Evolutionary conservation across 2,113 vertebrate species (phyloP).

Genomic region (Cavia aperea): DNA sequence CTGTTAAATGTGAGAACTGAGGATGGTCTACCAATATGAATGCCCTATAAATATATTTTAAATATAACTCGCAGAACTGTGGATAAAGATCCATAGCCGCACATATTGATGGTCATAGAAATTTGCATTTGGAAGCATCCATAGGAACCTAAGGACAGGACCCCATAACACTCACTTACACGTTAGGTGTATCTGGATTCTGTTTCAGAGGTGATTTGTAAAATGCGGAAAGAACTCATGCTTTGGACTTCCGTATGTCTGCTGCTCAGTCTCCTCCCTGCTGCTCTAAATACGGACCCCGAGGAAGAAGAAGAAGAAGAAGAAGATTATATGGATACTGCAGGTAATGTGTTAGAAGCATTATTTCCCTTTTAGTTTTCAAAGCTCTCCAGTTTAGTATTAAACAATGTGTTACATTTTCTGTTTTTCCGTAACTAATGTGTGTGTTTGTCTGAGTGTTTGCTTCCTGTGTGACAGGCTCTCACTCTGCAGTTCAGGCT

Average conservation of each 20-base stretch:
- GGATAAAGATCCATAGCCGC: neutral
- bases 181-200: slow-evolving; percentile 1
- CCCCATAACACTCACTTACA: neutral
- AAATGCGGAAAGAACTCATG: slow-evolving; percentile 55
- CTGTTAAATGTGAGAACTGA: neutral
- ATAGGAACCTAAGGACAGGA: neutral
- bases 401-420: neutral
- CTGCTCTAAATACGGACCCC: neutral
- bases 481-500: neutral
- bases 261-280: slow-evolving; percentile 20
- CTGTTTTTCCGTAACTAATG: neutral
- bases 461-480: neutral
- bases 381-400: neutral
- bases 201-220: slow-evolving; percentile 62
- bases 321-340: neutral
- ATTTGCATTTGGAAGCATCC: neutral
- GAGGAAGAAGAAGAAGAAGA: neutral
- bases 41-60: neutral
- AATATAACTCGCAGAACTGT: neutral
- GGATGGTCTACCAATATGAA: neutral
- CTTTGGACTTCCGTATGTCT: slow-evolving; percentile 44
- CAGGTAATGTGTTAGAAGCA: slow-evolving; percentile 66
- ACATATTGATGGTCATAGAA: neutral
- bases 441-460: neutral
- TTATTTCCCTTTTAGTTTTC: neutral